phyloP scores from a whole-genome alignment of 1,140 invertebrate genomes.

The Ceratitis capitata region DNA sequence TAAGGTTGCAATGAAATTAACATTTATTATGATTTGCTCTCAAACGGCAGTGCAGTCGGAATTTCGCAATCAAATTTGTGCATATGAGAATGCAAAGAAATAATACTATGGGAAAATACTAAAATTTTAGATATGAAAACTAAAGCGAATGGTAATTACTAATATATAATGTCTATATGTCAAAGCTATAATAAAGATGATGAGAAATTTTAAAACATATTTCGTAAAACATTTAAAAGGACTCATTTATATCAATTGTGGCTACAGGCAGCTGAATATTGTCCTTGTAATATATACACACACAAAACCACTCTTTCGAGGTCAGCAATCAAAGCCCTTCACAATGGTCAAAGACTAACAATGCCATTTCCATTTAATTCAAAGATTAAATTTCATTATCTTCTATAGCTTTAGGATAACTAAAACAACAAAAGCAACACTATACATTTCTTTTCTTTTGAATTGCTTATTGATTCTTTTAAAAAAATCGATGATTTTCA shows the following conservation, averaged over 20 bases:
- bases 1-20: slow-evolving; percentile 15
- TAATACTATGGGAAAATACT: not conserved
- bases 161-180: not conserved
- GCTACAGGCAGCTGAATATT: not conserved
- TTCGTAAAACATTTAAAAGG: too few relatives aligned
- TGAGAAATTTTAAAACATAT: too few relatives aligned
- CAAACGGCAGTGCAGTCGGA: too few relatives aligned
- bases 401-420: too few relatives aligned
- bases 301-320: not conserved
- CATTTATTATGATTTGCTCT: slow-evolving; percentile 8
- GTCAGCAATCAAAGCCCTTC: not conserved
- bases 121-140: not conserved
- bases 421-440: too few relatives aligned
- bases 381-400: not conserved
- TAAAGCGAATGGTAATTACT: not conserved
- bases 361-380: not conserved
- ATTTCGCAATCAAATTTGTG: not conserved
- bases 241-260: too few relatives aligned
- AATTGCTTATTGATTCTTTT: not conserved
- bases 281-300: not conserved
- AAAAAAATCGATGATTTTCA: too few relatives aligned
- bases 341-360: not conserved
- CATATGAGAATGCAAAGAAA: too few relatives aligned
- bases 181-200: too few relatives aligned
- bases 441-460: too few relatives aligned